phyloP scores from a whole-genome alignment of 2,113 vertebrate species.

The Aix galericulata region DNA sequence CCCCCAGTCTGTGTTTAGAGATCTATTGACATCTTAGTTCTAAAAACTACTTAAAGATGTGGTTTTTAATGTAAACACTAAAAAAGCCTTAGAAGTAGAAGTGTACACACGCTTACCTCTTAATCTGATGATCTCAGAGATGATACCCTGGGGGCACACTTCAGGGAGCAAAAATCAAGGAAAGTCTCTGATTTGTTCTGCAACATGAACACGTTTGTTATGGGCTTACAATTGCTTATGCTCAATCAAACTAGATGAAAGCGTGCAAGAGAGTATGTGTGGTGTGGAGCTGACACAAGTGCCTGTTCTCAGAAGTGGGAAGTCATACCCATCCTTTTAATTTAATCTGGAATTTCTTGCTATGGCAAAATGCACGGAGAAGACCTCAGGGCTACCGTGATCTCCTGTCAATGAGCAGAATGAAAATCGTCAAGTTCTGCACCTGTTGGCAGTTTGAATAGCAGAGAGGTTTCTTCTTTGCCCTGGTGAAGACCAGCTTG shows the following conservation, averaged over 20 bases:
- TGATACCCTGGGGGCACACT: conserved; percentile 9
- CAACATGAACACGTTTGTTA: neutral
- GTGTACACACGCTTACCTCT: neutral
- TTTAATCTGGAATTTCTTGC: neutral
- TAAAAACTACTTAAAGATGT: neutral
- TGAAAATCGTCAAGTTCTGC: neutral
- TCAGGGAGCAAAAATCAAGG: conserved; percentile 29
- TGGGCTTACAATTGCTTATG: neutral
- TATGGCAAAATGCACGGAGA: neutral
- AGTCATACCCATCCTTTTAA: fast-evolving
- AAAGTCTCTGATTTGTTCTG: conserved; percentile 33
- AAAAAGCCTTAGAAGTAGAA: neutral
- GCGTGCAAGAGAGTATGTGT: fast-evolving
- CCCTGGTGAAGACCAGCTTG: fast-evolving
- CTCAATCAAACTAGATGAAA: neutral
- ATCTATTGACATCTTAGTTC: neutral
- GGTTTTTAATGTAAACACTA: conserved; percentile 11
- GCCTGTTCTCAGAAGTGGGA: neutral
- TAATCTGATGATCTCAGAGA: conserved; percentile 8
- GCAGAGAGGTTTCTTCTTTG: neutral
- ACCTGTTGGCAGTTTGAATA: neutral
- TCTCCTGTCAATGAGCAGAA: neutral
- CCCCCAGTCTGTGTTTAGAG: neutral
- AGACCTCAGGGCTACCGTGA: neutral
- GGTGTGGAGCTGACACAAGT: neutral